Evolutionary conservation across 2,888 invertebrate species (phyloP), one percentile per base, ranked within the genome.

Genomic region (Erebia aethiops): DNA sequence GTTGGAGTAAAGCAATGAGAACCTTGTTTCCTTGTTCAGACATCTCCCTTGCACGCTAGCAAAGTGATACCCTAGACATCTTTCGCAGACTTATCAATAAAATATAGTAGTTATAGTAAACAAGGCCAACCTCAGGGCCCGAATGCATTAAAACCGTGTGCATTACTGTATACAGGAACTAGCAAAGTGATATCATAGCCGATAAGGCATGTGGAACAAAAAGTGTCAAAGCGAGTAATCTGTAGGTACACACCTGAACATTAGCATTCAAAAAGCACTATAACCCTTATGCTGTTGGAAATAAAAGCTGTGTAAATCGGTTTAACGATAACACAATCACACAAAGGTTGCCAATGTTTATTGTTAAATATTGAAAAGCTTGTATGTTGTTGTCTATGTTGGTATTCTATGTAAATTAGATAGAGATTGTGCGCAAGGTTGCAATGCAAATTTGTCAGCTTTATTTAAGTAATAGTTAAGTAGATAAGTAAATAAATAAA

Each of bases 141-240:
- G 35, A 35, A 35, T 35, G 35, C 7, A 35, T 35, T 35, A 7
- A 35, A 35, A 35, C 7, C 7, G 7, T 1, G 7, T 35, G 35
- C 35, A 35, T 35, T 35, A 35, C 35, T 35, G 35, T 35, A 7
- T 46, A 66, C 58, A 63, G 74, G 73, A 68, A 71, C 65, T 58
- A 3, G 63, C 46, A 35, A 7, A 66, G 60, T 73, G 71, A 75
- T 56, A 8, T 70, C 70, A 73, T 72, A 58, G 35, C 69, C 35
- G 71, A 71, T 72, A 71, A 71, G 51, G 21, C 26, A 1, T 35
- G 67, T 49, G 13, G 21, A 49, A 62, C 62, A 46, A 62, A 62
- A 49, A 49, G 14, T 14, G 41, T 64, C 14, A 4, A 21, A 63
- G 26, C 9, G 1, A n/a, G 2, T 18, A 64, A 64, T 64, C 52